Conservation (phyloP, 2,888 invertebrate genomes). For the Cabera pusaria region DNA sequence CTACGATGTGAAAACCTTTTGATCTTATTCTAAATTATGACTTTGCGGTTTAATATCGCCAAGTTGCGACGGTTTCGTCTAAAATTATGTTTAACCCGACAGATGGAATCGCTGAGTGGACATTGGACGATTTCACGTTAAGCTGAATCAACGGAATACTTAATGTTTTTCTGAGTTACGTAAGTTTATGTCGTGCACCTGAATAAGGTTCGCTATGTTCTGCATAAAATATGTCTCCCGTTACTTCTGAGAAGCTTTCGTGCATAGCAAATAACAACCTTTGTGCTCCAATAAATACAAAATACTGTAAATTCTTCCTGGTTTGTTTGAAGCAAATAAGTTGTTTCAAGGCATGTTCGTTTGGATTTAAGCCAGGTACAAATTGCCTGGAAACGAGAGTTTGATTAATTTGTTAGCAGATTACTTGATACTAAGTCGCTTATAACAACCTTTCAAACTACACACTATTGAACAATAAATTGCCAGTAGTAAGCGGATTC, state of each 20-base stretch:
- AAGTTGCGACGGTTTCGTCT: constrained; percentile 2
- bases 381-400: no score
- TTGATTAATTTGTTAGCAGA: no score
- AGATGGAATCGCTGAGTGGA: background rate
- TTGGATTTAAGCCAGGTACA: no score
- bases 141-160: constrained; percentile 1
- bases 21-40: constrained; percentile 10
- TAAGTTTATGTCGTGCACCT: constrained; percentile 5
- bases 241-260: constrained; percentile 22
- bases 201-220: constrained; percentile 30
- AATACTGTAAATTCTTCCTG: no score
- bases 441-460: no score
- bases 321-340: no score
- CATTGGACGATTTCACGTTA: constrained; percentile 1
- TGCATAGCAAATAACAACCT: constrained; percentile 17
- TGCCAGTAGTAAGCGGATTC: no score
- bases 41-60: constrained; percentile 15
- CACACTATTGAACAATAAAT: no score
- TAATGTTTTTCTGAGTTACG: constrained; percentile 5
- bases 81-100: background rate
- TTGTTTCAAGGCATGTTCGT: no score
- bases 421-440: no score
- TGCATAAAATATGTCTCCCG: constrained; percentile 44
- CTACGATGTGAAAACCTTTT: constrained; percentile 14
- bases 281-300: no score